These are phyloP conservation scores for Drosophila koepferae DNA, from an alignment of 2,888 invertebrate species.

Conservation along the genomic window DNA sequence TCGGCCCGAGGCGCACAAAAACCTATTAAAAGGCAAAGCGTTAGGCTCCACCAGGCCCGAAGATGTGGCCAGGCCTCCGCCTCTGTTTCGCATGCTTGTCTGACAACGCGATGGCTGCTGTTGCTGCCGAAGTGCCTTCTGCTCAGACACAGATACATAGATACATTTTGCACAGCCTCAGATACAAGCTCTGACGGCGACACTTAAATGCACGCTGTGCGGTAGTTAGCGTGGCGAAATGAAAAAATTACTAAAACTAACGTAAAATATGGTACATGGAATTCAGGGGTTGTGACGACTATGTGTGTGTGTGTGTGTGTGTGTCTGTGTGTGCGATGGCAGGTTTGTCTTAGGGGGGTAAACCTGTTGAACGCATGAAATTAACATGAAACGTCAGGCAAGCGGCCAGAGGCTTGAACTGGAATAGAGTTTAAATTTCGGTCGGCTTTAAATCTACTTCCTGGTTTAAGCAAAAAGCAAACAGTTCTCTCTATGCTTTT, in stretches of 20 bases:
- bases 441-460: constrained; percentile 48
- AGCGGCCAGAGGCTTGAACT: constrained; percentile 40
- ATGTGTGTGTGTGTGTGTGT: background rate
- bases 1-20: constrained; percentile 62
- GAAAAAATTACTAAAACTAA: constrained; percentile 69
- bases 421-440: constrained; percentile 49
- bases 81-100: constrained; percentile 53
- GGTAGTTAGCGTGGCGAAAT: constrained; percentile 75
- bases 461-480: constrained; percentile 37
- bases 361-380: constrained; percentile 78
- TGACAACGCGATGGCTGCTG: constrained; percentile 41
- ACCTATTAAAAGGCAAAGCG: constrained; percentile 73
- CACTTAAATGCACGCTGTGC: constrained; percentile 76
- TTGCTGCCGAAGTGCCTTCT: constrained; percentile 32
- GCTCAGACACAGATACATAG: constrained; percentile 30
- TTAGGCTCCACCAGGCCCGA: constrained; percentile 49
- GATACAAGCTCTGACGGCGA: constrained; percentile 43
- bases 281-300: background rate
- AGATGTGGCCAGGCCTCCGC: constrained; percentile 33
- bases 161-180: constrained; percentile 27
- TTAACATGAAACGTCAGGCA: constrained; percentile 57
- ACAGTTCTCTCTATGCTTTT: background rate
- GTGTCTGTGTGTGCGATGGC: background rate
- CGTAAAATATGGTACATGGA: constrained; percentile 60
- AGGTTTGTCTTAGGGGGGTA: constrained; percentile 13